These are phyloP conservation scores for Acleris cristana DNA, from an alignment of 2,888 invertebrate species.

Conservation along the genomic window DNA sequence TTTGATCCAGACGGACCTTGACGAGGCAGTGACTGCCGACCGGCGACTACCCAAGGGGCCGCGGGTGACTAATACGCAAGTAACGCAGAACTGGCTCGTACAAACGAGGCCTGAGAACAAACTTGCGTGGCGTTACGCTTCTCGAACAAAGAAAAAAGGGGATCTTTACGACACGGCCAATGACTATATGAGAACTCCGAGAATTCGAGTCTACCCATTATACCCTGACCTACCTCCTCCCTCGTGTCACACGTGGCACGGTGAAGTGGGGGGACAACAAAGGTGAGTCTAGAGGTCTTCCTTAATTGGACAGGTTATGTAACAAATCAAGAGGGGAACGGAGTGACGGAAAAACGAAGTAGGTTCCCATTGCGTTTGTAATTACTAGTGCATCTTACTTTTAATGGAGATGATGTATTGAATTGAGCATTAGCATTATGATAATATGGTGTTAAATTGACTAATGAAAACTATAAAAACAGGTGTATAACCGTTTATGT, in stretches of 20 bases:
- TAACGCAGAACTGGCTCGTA: constrained; percentile 47
- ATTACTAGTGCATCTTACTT: constrained; percentile 47
- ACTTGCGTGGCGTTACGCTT: constrained; percentile 76
- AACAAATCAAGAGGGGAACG: constrained; percentile 59
- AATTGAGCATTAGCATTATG: constrained; percentile 23
- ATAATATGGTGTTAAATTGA: constrained; percentile 19
- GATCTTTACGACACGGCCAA: constrained; percentile 64
- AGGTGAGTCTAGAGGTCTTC: constrained; percentile 49
- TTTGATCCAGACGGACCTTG: constrained; percentile 20
- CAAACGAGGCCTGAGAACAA: constrained; percentile 64
- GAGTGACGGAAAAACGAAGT: constrained; percentile 55
- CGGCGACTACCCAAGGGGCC: constrained; percentile 33
- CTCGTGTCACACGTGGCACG: constrained; percentile 40
- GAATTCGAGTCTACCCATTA: constrained; percentile 59
- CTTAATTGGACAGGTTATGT: constrained; percentile 45
- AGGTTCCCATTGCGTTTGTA: constrained; percentile 60
- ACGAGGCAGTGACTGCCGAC: constrained; percentile 13
- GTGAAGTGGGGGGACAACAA: constrained; percentile 42
- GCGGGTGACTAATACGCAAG: constrained; percentile 56
- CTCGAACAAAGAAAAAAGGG: constrained; percentile 77
- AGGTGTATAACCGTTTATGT: constrained; percentile 19
- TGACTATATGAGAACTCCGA: constrained; percentile 62
- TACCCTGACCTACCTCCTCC: constrained; percentile 55
- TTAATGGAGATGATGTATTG: constrained; percentile 29
- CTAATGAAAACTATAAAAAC: constrained; percentile 9